Evolutionary conservation across 1,140 invertebrate genomes (phyloP).

Genomic region (Pectinophora gossypiella): DNA sequence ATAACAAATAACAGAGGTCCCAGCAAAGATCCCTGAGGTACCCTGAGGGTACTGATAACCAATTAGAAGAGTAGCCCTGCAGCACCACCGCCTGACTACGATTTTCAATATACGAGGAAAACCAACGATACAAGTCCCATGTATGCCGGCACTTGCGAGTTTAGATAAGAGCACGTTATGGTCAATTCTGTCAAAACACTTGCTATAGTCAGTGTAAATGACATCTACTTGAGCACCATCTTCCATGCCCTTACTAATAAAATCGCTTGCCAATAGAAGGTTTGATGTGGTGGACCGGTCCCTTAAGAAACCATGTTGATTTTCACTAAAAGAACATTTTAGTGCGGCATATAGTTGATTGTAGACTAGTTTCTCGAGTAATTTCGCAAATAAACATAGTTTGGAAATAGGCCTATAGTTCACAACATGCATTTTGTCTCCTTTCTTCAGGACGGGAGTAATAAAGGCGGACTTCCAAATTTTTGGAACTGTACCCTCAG

Average conservation of each 20-base stretch:
- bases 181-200: conserved; percentile 29
- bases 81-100: conserved; percentile 24
- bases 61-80: conserved; percentile 13
- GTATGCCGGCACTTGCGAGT: background rate
- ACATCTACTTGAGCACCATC: conserved; percentile 22
- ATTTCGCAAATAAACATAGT: conserved; percentile 25
- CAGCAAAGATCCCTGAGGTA: conserved; percentile 7
- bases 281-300: conserved; percentile 1
- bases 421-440: conserved; percentile 9
- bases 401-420: conserved; percentile 28
- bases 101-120: conserved; percentile 21
- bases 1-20: conserved; percentile 6
- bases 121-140: conserved; percentile 24
- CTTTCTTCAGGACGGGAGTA: conserved; percentile 23
- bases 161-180: conserved; percentile 7
- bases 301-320: conserved; percentile 22
- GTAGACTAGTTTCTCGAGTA: conserved; percentile 21
- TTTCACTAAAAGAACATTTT: conserved; percentile 2
- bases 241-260: background rate
- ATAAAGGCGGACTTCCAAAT: conserved; percentile 31
- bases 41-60: conserved; percentile 3
- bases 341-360: conserved; percentile 15
- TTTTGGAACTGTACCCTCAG: conserved; percentile 19
- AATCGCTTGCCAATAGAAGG: background rate
- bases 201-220: conserved; percentile 29